Evolutionary conservation across 2,797 vertebrate species (phyloP).

Genomic region (Ammospiza maritima): DNA sequence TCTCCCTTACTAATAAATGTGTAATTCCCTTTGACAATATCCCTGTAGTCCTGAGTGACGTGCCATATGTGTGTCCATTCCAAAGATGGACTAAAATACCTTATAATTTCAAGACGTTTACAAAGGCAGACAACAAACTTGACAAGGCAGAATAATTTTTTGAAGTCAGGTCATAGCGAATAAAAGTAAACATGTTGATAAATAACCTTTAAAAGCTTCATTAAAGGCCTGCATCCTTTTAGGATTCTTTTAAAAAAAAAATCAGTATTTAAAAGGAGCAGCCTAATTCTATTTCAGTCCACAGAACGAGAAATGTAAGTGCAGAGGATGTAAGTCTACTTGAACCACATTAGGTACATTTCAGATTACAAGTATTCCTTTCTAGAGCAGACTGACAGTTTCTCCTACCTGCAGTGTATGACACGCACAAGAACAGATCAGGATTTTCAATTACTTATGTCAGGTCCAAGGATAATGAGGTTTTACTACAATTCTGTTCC

Average conservation of each 20-base stretch:
- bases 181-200: not conserved
- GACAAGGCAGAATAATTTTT: not conserved
- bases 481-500: constrained; percentile 32
- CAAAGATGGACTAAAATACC: not conserved
- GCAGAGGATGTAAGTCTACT: not conserved
- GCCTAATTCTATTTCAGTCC: not conserved
- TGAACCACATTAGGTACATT: not conserved
- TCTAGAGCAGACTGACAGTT: not conserved
- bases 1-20: not conserved
- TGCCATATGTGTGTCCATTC: not conserved
- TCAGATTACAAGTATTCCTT: not conserved
- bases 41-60: not conserved
- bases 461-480: constrained; percentile 30
- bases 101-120: not conserved
- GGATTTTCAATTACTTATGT: constrained; percentile 10
- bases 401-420: not conserved
- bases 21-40: not conserved
- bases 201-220: not conserved
- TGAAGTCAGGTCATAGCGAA: not conserved
- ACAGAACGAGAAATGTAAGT: not conserved
- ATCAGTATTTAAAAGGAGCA: not conserved
- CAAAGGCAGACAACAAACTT: not conserved
- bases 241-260: not conserved
- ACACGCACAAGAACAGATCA: not conserved
- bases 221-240: not conserved